Evolutionary conservation across 2,797 vertebrate species (phyloP), one percentile per base, ranked within the genome.

Genomic region (Triplophysa bombifrons): DNA sequence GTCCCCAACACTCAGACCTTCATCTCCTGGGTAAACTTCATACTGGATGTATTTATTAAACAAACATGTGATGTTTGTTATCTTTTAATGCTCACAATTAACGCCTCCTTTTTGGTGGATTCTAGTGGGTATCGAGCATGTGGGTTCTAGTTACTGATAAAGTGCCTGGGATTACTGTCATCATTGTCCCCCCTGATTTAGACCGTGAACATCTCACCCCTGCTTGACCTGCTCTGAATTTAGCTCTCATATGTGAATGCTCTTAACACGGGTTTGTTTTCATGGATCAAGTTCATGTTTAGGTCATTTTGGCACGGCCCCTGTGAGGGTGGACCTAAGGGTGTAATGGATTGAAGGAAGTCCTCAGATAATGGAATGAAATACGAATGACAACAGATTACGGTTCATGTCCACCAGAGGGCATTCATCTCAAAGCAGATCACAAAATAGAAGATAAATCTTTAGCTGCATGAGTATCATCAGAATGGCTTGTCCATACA

Each of bases 331-430:
- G 66, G 19, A 38, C 66, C 14, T 41, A 61, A 67, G 46, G 38
- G 27, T 74, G 17, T 8, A 51, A 14, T 30, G 74, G 48, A 58
- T 48, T 71, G 34, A 50, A 46, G 19, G 46, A 60, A 71, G 71
- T 22, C 56, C 58, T 74, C 27, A 53, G 44, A 17, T 80, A 58
- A 58, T 30, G 58, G 69, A 70, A 53, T 72, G 50, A 14, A 38
- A 56, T 67, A 19, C 58, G 50, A 79, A 70, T 66, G 17, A 8
- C 12, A 61, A 50, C 16, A 27, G 41, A 56, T 75, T 58, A 13
- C 44, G 73, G 55, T 50, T 64, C 7, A 55, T 75, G 70, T 78
- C 88, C 92, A 91, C 80, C 75, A 91, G 92, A 84, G 89, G 91
- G 88, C 89, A 85, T 82, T 83, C 25, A 84, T 68, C 74, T 87